Conservation (phyloP, 2,888 invertebrate species). For the Kuschelorhynchus macadamiae region DNA sequence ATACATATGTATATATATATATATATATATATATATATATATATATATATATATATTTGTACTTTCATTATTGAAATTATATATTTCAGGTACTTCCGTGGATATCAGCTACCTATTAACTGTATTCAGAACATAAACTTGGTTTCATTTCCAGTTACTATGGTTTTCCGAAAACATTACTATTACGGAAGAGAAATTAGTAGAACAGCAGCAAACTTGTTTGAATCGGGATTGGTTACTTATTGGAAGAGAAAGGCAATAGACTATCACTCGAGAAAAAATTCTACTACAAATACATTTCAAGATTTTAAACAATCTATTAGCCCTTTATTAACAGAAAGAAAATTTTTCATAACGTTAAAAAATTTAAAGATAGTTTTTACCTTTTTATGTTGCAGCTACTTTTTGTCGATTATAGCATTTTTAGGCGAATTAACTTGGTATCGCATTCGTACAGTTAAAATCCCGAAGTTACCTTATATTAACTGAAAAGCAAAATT, state of each 20-base stretch:
- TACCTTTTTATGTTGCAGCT: not conserved
- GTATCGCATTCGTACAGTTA: not conserved
- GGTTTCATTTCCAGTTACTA: slow-evolving; percentile 5
- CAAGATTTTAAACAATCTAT: not conserved
- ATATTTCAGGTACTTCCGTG: not conserved
- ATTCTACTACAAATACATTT: not conserved
- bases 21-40: too few species aligned
- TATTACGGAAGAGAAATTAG: not conserved
- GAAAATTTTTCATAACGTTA: not conserved
- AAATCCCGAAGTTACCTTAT: too few species aligned
- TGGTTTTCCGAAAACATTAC: slow-evolving; percentile 13
- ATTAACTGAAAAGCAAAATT: too few species aligned
- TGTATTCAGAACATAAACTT: not conserved
- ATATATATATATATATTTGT: too few species aligned
- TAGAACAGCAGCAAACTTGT: not conserved
- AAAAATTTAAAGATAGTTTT: not conserved
- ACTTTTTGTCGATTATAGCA: not conserved
- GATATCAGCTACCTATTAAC: not conserved
- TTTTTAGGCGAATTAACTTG: not conserved
- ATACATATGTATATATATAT: too few species aligned
- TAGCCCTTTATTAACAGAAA: not conserved
- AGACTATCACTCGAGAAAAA: not conserved
- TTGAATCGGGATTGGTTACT: slow-evolving; percentile 2
- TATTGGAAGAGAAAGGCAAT: slow-evolving; percentile 8
- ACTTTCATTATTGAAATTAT: too few species aligned